These are phyloP conservation scores for Myotis daubentonii DNA, from an alignment of 2,797 vertebrate species.

Conservation along the genomic window DNA sequence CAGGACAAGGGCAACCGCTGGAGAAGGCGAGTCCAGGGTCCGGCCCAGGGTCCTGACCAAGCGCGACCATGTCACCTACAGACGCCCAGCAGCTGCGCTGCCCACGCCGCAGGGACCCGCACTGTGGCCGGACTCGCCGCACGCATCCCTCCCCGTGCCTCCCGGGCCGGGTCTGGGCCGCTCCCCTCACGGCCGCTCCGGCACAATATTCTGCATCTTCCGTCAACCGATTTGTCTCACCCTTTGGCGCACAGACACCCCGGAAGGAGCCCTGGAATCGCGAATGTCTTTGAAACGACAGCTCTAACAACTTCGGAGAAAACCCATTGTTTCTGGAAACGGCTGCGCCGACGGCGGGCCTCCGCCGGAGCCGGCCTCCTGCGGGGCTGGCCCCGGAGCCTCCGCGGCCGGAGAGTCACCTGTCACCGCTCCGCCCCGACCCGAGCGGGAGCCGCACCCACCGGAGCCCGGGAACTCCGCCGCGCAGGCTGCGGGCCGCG, in stretches of 20 bases:
- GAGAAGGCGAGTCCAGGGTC: neutral
- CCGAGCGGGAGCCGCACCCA: no score
- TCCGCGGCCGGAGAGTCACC: no score
- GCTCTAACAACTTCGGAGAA: neutral
- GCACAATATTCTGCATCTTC: neutral
- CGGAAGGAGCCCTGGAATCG: neutral
- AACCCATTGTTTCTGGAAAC: neutral
- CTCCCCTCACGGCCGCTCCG: neutral
- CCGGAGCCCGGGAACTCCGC: no score
- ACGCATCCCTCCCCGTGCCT: rapidly evolving
- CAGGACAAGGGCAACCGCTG: neutral
- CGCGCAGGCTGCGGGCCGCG: no score
- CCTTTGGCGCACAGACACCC: neutral
- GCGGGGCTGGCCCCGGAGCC: neutral
- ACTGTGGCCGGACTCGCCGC: neutral
- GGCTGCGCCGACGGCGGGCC: neutral
- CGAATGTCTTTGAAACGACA: neutral
- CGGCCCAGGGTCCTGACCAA: neutral
- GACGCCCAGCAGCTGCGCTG: neutral
- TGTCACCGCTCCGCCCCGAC: no score
- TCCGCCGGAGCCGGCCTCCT: neutral
- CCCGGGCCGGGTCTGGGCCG: no score
- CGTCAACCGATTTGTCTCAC: neutral
- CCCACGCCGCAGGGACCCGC: neutral
- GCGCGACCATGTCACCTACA: neutral